Percentiles rank a stretch among this genome's conserved stretches.
phyloP scores from a whole-genome alignment of 2,797 vertebrate genomes.

The Lepilemur septentrionalis region DNA sequence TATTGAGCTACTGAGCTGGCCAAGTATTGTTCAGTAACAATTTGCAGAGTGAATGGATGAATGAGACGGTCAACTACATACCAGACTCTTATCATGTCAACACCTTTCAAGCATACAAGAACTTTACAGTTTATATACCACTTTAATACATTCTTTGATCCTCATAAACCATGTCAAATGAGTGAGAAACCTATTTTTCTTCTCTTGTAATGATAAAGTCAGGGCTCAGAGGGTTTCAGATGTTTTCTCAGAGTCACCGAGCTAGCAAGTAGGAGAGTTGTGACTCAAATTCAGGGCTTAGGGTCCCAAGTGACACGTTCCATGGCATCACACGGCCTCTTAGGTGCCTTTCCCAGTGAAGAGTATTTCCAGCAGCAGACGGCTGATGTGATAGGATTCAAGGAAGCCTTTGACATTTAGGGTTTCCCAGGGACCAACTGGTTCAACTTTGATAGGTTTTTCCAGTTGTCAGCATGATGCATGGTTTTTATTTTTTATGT shows the following conservation, averaged over 20 bases:
- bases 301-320: neutral
- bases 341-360: neutral
- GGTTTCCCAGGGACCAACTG: neutral
- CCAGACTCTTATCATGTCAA: neutral
- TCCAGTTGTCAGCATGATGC: neutral
- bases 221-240: neutral
- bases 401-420: slow-evolving; percentile 2
- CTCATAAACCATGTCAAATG: neutral
- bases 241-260: neutral
- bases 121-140: neutral
- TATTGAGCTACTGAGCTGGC: neutral
- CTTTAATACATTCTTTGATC: neutral
- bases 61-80: neutral
- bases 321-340: neutral
- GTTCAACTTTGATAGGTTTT: slow-evolving; percentile 5
- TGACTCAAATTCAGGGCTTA: neutral
- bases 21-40: neutral
- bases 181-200: neutral
- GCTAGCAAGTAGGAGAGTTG: neutral
- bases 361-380: neutral
- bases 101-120: neutral
- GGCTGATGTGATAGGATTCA: neutral
- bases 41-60: neutral
- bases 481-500: slow-evolving; percentile 36
- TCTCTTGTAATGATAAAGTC: slow-evolving; percentile 2